Base-by-base conservation (phyloP, 2,888 invertebrate genomes). In the Megaustenia siamemsis region DNA sequence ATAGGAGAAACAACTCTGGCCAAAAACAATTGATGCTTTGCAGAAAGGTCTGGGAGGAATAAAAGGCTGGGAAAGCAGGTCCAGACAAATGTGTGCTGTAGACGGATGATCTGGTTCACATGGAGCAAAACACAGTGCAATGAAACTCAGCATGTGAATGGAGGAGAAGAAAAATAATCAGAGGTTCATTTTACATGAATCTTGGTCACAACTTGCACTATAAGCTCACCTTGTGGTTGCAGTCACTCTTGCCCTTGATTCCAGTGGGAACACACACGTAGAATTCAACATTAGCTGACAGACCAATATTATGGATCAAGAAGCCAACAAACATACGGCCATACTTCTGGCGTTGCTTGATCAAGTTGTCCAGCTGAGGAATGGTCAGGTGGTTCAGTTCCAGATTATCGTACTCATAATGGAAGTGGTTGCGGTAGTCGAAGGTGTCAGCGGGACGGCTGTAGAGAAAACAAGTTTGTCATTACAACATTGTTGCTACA, bases 321-420 rank as follows among this genome's bases (percentile, higher is more conserved):
- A 88, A 87, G n/a, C 86, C 87, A 32, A 85, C 88, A 82, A 88
- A 88, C 10, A 88, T 85, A 8, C 88, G 77, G 24, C 83, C 79
- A n/a, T 87, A 60, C 15, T 76, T 60, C 68, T 85, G 81, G 24
- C 81, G 56, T 4, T 84, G 18, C 35, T 86, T 68, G 38, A 88
- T 75, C 66, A 84, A 53, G 6, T 85, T 76, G 75, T 88, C 85
- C 40, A 88, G 63, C 69, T 87, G 87, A 5, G 80, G 80, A n/a
- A 80, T 32, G 83, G 90, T 90, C 76, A 87, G 60, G 69, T 76
- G 82, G 86, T 88, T 60, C 35, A 90, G 71, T 35, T 90, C 32
- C 53, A 87, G 75, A 84, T 76, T 84, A 75, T 88, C 88, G 77
- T 88, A 87, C 75, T 86, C 77, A 77, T 88, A 88, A 32, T 79